Percentiles rank a stretch among this genome's conserved stretches.
Evolutionary conservation across 1,140 invertebrate species (phyloP).

Genomic region (Meloidogyne floridensis): DNA sequence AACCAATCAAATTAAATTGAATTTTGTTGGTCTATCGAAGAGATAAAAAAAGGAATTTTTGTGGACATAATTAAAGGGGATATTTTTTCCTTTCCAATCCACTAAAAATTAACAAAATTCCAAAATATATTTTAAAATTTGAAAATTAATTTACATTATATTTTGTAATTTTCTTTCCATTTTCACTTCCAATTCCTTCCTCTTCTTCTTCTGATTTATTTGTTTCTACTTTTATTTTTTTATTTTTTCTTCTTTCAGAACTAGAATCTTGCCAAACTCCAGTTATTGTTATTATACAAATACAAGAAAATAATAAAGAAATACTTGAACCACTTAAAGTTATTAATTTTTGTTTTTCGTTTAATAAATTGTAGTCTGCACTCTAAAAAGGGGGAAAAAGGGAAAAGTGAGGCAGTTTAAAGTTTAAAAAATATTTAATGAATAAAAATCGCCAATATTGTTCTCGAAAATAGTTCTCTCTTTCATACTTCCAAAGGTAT

Average conservation of each 20-base stretch:
- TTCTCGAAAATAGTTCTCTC: too few relatives aligned
- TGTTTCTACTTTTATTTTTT: background rate
- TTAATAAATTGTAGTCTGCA: conserved; percentile 44
- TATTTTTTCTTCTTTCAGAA: background rate
- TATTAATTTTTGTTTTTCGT: conserved; percentile 42
- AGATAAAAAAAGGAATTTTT: too few relatives aligned
- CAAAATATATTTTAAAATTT: background rate
- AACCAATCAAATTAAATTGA: too few relatives aligned
- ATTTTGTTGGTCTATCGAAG: too few relatives aligned
- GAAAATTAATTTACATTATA: background rate
- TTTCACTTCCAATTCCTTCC: background rate
- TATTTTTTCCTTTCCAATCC: too few relatives aligned
- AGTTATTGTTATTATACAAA: conserved; percentile 34
- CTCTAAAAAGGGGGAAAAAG: conserved; percentile 20
- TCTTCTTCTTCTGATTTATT: background rate
- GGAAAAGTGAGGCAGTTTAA: background rate
- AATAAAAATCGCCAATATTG: background rate
- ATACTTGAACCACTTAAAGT: conserved; percentile 35
- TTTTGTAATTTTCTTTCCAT: background rate
- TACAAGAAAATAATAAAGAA: conserved; percentile 32
- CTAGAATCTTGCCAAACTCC: conserved; percentile 32
- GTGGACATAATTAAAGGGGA: too few relatives aligned
- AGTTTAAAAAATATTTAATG: too few relatives aligned
- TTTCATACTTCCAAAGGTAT: too few relatives aligned
- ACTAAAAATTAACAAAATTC: too few relatives aligned